Evolutionary conservation across 2,113 vertebrate species (phyloP).

Genomic region (Isichthys henryi): DNA sequence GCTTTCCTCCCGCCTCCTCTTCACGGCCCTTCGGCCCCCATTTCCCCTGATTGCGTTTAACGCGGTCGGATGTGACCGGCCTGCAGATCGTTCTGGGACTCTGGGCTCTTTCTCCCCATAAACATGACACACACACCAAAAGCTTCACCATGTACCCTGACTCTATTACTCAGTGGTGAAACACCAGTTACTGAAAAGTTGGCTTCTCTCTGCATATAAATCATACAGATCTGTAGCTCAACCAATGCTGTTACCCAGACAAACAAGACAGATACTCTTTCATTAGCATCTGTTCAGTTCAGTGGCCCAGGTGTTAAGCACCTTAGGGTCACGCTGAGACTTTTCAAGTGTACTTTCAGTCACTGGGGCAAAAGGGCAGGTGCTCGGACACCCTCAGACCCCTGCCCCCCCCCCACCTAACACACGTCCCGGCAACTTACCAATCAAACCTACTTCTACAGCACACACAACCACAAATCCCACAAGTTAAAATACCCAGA

Average conservation of each 20-base stretch:
- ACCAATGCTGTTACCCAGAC: not conserved
- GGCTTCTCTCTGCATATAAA: not conserved
- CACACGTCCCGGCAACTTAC: not conserved
- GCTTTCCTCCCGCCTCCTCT: too few relatives aligned
- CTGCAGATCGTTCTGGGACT: not conserved
- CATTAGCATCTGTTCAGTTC: not conserved
- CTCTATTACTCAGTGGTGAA: not conserved
- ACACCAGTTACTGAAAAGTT: not conserved
- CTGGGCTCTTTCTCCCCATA: not conserved
- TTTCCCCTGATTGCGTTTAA: not conserved
- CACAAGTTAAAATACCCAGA: not conserved
- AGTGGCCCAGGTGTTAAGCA: not conserved
- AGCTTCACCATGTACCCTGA: not conserved
- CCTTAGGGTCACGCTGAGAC: not conserved
- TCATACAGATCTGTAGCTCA: not conserved
- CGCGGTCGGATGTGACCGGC: not conserved
- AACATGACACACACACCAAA: not conserved
- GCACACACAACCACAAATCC: not conserved
- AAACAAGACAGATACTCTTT: not conserved
- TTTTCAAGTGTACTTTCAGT: not conserved
- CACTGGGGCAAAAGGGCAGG: not conserved
- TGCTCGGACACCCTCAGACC: not conserved
- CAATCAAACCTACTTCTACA: not conserved
- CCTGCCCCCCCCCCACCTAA: not conserved
- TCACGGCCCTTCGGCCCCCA: not conserved